Evolutionary conservation across 2,888 invertebrate genomes (phyloP).

Genomic region (Cotesia congregata): DNA sequence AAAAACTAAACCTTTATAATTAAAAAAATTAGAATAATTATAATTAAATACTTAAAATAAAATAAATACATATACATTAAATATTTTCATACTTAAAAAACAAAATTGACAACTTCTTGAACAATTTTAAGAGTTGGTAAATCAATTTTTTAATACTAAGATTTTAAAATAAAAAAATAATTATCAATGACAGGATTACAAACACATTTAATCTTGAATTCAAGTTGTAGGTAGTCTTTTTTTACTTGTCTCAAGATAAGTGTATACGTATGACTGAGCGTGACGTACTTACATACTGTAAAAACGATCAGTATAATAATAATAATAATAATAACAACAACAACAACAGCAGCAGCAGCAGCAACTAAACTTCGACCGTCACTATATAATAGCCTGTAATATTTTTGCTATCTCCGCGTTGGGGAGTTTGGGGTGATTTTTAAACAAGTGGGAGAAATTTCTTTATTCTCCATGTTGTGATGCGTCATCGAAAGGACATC

Average conservation of each 20-base stretch:
- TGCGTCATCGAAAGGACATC: conserved; percentile 49
- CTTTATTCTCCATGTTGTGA: conserved; percentile 7
- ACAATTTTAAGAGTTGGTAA: background rate
- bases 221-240: background rate
- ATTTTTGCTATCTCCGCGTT: conserved; percentile 30
- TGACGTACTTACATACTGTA: too few species aligned
- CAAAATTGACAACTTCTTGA: background rate
- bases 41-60: background rate
- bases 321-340: too few species aligned
- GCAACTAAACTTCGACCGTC: background rate
- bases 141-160: background rate
- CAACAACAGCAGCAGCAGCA: conserved; percentile 2
- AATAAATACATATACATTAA: background rate
- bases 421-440: too few species aligned
- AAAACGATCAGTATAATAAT: too few species aligned
- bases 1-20: conserved; percentile 17
- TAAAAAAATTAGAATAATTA: conserved; percentile 30
- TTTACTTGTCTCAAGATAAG: background rate
- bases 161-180: background rate
- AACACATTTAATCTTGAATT: background rate
- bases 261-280: background rate
- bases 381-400: too few species aligned
- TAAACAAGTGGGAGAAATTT: too few species aligned
- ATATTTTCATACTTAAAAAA: conserved; percentile 9
- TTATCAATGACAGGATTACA: background rate